Evolutionary conservation across 2,113 vertebrate genomes (phyloP), one percentile per base, ranked within the genome.

Genomic region (Tautogolabrus adspersus): DNA sequence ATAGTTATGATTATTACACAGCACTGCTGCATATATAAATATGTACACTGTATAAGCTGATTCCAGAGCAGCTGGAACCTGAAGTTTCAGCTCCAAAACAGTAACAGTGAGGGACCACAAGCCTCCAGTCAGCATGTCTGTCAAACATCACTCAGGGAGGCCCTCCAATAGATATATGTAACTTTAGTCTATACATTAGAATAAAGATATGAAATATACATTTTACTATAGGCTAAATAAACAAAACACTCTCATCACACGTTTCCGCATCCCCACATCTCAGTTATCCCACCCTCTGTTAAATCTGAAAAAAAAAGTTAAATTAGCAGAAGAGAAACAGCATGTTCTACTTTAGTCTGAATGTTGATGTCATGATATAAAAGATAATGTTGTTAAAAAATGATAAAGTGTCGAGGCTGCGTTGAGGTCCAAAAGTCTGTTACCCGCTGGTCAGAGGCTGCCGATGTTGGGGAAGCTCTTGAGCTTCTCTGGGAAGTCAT

Each of bases 391-490:
- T 44, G 44, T 49, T 46, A 60, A 61, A 37, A 55, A 3, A 38
- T 58, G 10, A 62, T 46, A 55, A 69, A 61, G 58, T 26, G 55
- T 75, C 71, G 82, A 61, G 51, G 44, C 52, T 34, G 72, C 11
- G 57, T 9, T 0, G 23, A 58, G 46, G 66, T 70, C 66, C 19
- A 34, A 26, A 42, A 18, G 47, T 54, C n/a, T 58, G 59, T 1
- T 60, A 3, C 61, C 51, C 10, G 42, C 21, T 18, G 65, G 72
- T 96, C 90, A 99, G 72, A 99, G 94, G 93, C 98, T 99, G 93
- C 98, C 98, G 0, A 99, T 99, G 93, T 99, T 99, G 85, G 98
- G 98, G 90, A 99, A 99, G 83, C 98, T 99, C 93, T 99, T 99
- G 84, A 99, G 95, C 64, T 99, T 99, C 93, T 99, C 97, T 5